Conservation (phyloP, 2,888 invertebrate species). For the Falcaria lacertinaria region DNA sequence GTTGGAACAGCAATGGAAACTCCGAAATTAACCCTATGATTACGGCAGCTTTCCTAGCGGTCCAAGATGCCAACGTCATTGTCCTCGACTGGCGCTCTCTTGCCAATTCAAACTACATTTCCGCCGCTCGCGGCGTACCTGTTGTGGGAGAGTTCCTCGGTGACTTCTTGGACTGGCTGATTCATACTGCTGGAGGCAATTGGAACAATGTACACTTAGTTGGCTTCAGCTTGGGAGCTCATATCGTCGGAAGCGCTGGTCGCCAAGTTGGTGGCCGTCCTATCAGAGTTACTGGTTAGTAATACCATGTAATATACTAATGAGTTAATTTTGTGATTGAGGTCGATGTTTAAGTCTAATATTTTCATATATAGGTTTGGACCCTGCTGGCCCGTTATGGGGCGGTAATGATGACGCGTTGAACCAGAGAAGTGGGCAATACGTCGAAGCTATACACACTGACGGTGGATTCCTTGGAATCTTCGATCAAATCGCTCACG, state of each 20-base stretch:
- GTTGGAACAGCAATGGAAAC: conserved; percentile 53
- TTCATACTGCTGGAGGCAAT: conserved; percentile 47
- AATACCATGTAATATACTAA: too few species aligned
- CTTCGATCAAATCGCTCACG: conserved; percentile 40
- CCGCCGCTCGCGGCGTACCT: conserved; percentile 39
- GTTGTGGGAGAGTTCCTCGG: conserved; percentile 47
- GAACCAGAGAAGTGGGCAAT: conserved; percentile 36
- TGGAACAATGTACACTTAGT: conserved; percentile 58
- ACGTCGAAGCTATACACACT: conserved; percentile 64
- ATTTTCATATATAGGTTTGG: conserved; percentile 38
- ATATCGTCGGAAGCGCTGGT: conserved; percentile 56
- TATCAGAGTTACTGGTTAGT: conserved; percentile 50
- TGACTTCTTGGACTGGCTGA: conserved; percentile 51
- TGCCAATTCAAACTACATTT: conserved; percentile 35
- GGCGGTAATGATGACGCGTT: conserved; percentile 42
- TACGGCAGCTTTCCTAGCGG: conserved; percentile 45
- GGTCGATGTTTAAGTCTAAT: neutral
- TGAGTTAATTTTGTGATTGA: too few species aligned
- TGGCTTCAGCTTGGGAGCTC: conserved; percentile 66
- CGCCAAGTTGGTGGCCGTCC: conserved; percentile 36
- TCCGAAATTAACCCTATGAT: conserved; percentile 39
- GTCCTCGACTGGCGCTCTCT: conserved; percentile 51
- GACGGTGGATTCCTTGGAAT: conserved; percentile 56
- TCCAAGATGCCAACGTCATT: conserved; percentile 47
- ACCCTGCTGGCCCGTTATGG: conserved; percentile 60